Percentiles rank a stretch among this genome's conserved stretches.
Conservation (phyloP, 2,888 invertebrate genomes). For the Drosophila lutescens region DNA sequence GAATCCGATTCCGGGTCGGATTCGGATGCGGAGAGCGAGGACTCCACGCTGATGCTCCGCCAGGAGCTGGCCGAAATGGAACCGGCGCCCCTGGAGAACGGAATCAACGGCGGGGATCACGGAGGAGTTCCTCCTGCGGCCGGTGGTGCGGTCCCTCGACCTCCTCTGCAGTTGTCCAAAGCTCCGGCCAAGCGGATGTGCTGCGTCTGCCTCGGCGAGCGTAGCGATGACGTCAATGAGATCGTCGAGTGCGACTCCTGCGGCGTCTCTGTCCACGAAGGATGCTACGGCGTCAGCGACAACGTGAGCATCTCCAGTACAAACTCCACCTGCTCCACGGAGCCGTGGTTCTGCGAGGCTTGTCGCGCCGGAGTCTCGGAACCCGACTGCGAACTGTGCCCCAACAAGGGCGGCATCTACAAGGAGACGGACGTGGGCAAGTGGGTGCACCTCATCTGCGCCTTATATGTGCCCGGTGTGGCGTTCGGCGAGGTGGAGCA, state of each 20-base stretch:
- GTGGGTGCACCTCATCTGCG: slow-evolving; percentile 99
- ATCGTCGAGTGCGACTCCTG: slow-evolving; percentile 99
- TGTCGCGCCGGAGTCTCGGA: slow-evolving; percentile 95
- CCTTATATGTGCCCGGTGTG: slow-evolving; percentile 98
- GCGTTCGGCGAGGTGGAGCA: slow-evolving; percentile 98
- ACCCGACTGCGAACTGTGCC: slow-evolving; percentile 97
- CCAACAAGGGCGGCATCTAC: slow-evolving; percentile 95
- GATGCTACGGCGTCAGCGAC: slow-evolving; percentile 97
- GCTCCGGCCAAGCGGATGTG: slow-evolving; percentile 92
- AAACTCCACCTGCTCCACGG: slow-evolving; percentile 96
- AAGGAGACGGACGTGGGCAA: slow-evolving; percentile 99
- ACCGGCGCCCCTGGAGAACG: slow-evolving; percentile 15
- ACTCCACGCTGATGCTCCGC: slow-evolving; percentile 70
- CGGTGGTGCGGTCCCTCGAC: background rate
- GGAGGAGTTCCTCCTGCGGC: background rate
- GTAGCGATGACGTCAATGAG: slow-evolving; percentile 96
- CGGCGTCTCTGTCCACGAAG: slow-evolving; percentile 98
- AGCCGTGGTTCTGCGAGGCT: slow-evolving; percentile 99
- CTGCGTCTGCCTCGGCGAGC: slow-evolving; percentile 96
- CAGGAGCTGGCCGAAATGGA: slow-evolving; percentile 66
- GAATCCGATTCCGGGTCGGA: slow-evolving; percentile 66
- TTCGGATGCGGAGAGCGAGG: slow-evolving; percentile 77
- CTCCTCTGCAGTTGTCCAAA: slow-evolving; percentile 39
- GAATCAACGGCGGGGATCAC: slow-evolving; percentile 15
- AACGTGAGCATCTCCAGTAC: slow-evolving; percentile 96